phyloP scores from a whole-genome alignment of 2,797 vertebrate genomes.

The Falco berigora region DNA sequence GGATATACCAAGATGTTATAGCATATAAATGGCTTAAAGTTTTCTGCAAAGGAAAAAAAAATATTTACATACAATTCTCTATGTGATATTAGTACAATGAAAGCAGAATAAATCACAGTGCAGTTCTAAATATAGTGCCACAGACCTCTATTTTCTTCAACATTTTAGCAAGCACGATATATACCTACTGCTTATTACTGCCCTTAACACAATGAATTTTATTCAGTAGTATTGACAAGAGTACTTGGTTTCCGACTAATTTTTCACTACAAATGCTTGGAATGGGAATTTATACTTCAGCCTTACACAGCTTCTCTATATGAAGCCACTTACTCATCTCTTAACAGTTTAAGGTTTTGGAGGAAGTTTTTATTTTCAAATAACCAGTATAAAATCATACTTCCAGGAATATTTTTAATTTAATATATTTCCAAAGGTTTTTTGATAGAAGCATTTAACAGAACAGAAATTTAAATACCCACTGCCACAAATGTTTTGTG shows the following conservation, averaged over 20 bases:
- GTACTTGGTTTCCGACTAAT: background rate
- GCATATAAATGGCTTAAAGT: conserved; percentile 50
- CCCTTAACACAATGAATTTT: background rate
- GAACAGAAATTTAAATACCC: background rate
- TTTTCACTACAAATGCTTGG: background rate
- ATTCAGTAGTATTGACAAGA: background rate
- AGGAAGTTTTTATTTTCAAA: background rate
- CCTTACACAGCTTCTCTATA: background rate
- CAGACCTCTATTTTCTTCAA: background rate
- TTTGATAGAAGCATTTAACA: background rate
- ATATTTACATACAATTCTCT: background rate
- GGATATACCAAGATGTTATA: conserved; percentile 75
- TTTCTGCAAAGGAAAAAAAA: conserved; percentile 36
- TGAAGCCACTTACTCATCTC: background rate
- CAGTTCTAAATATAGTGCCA: background rate
- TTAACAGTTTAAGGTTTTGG: background rate
- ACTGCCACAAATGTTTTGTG: background rate
- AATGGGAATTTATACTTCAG: background rate
- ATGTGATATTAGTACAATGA: background rate
- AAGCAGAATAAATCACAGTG: background rate
- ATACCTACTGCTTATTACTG: background rate
- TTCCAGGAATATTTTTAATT: background rate
- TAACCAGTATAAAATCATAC: background rate
- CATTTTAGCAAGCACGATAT: background rate
- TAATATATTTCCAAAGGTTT: background rate